Evolutionary conservation across 92 coral and sea anemone species (phyloP).

Genomic region (Metridium senile): DNA sequence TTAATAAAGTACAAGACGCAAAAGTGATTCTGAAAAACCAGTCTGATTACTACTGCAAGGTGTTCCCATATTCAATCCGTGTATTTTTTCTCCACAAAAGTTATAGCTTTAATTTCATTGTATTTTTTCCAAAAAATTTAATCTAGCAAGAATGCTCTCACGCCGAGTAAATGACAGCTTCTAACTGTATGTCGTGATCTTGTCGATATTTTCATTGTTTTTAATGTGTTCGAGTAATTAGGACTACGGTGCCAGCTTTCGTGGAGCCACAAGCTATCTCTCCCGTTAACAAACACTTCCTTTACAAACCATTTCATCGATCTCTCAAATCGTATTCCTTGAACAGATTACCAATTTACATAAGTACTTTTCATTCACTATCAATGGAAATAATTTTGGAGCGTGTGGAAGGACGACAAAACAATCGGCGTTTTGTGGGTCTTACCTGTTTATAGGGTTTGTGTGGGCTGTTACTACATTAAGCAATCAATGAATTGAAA

Average conservation of each 20-base stretch:
- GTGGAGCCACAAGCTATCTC: background rate
- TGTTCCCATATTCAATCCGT: background rate
- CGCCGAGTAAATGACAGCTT: background rate
- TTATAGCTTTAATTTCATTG: background rate
- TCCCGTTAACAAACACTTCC: background rate
- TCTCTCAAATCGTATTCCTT: background rate
- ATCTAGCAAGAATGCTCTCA: background rate
- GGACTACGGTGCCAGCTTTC: background rate
- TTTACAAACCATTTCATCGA: too few relatives aligned
- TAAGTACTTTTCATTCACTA: too few relatives aligned
- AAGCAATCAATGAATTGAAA: background rate
- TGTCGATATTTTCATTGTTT: constrained; percentile 13
- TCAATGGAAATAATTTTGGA: too few relatives aligned
- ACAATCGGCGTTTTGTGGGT: constrained; percentile 8
- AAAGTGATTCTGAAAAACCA: too few relatives aligned
- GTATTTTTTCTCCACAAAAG: background rate
- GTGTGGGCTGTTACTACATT: constrained; percentile 2
- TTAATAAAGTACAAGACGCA: too few relatives aligned
- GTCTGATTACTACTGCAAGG: background rate
- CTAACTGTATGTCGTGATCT: background rate
- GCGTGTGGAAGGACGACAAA: too few relatives aligned
- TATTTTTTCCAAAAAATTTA: background rate
- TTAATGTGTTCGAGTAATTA: constrained; percentile 8
- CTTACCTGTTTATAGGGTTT: background rate
- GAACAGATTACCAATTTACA: background rate